A percentile compares a stretch with the other conserved stretches of the same genome.
Conservation (phyloP, 2,797 vertebrate species). For the Miichthys miiuy region DNA sequence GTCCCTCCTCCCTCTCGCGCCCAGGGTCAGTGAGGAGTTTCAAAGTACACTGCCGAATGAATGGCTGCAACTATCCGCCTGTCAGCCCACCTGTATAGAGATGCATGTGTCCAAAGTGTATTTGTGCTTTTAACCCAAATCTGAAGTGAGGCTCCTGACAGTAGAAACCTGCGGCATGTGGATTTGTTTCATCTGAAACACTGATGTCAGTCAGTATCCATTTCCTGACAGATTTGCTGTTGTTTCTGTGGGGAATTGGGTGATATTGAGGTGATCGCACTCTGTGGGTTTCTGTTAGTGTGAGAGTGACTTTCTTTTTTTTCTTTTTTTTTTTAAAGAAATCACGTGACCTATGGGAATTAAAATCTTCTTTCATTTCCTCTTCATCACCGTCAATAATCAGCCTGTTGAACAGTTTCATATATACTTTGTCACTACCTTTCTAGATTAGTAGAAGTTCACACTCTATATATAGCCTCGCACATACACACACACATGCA, state of each 20-base stretch:
- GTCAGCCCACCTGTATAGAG: background rate
- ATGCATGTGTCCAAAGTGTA: background rate
- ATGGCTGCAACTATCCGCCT: background rate
- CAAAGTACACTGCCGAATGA: background rate
- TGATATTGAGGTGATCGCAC: slow-evolving; percentile 26
- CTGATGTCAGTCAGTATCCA: background rate
- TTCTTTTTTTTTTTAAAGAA: slow-evolving; percentile 23
- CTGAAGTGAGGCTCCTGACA: background rate
- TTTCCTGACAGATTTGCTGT: background rate
- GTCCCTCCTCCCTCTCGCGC: slow-evolving; percentile 3
- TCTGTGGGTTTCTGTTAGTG: slow-evolving; percentile 38
- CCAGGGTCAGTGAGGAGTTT: slow-evolving; percentile 16
- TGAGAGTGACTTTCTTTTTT: background rate
- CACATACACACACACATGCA: background rate
- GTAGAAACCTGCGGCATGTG: background rate
- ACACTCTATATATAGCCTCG: background rate
- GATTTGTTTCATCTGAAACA: background rate
- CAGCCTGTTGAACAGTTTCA: slow-evolving; percentile 43
- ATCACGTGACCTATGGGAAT: slow-evolving; percentile 69
- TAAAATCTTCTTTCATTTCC: slow-evolving; percentile 72
- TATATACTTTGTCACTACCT: slow-evolving; percentile 21
- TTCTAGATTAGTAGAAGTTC: slow-evolving; percentile 24
- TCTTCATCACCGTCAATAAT: slow-evolving; percentile 66
- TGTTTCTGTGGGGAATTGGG: slow-evolving; percentile 16
- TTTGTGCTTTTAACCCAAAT: background rate